These are phyloP conservation scores for Drosophila micromelanica DNA, from an alignment of 1,140 invertebrate species.

Conservation along the genomic window DNA sequence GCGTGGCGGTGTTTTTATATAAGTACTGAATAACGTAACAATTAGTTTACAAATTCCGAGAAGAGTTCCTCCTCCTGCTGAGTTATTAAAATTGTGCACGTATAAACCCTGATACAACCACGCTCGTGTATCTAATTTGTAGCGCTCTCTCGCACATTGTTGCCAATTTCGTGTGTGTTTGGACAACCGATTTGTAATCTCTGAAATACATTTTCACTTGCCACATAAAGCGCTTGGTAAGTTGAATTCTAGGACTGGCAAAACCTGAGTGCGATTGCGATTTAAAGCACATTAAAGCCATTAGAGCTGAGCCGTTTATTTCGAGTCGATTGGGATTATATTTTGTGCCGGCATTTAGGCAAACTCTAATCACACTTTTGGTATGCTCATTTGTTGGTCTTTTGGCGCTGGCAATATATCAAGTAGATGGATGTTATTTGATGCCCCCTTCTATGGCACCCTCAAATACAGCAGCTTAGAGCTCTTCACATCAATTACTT, in stretches of 20 bases:
- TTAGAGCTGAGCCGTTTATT: conserved; percentile 9
- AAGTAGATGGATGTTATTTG: conserved; percentile 45
- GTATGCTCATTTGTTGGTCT: conserved; percentile 29
- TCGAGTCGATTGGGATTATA: conserved; percentile 8
- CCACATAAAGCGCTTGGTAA: conserved; percentile 7
- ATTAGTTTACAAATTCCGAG: too few relatives aligned
- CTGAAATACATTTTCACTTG: conserved; percentile 30
- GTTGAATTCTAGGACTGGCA: conserved; percentile 15
- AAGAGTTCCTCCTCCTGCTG: too few relatives aligned
- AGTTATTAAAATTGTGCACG: neutral
- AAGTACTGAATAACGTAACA: too few relatives aligned
- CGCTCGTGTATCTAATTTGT: conserved; percentile 22
- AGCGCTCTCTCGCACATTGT: neutral
- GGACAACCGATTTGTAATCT: conserved; percentile 56
- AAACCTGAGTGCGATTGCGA: conserved; percentile 14
- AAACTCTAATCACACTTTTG: conserved; percentile 36
- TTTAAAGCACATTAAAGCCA: conserved; percentile 17
- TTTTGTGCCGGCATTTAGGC: conserved; percentile 9
- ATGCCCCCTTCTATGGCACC: conserved; percentile 26
- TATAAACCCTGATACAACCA: conserved; percentile 3
- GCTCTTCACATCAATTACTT: conserved; percentile 75
- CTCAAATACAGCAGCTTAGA: conserved; percentile 14
- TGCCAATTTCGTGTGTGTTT: conserved; percentile 12
- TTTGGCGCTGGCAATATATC: conserved; percentile 36
- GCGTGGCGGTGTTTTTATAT: too few relatives aligned